phyloP scores from a whole-genome alignment of 2,888 invertebrate species.

The Cyaniris semiargus region DNA sequence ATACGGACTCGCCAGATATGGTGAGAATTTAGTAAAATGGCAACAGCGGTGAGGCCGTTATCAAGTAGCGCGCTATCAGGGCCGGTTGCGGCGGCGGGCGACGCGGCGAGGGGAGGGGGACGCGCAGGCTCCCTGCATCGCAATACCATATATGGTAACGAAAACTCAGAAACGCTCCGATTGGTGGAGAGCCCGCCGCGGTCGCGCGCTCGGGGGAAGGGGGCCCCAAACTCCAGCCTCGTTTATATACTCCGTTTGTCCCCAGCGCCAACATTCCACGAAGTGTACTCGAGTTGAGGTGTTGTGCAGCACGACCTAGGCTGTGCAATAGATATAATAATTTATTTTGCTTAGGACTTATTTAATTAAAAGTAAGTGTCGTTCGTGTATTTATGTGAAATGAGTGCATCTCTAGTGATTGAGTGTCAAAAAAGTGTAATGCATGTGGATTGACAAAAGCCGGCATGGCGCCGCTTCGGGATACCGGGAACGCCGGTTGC shows the following conservation, averaged over 20 bases:
- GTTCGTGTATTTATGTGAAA: conserved; percentile 35
- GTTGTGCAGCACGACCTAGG: conserved; percentile 75
- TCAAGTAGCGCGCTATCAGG: conserved; percentile 59
- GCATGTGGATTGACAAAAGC: conserved; percentile 67
- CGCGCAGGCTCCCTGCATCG: conserved; percentile 78
- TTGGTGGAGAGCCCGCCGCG: conserved; percentile 78
- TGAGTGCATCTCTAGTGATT: conserved; percentile 53
- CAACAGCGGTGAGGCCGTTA: conserved; percentile 56
- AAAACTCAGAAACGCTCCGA: conserved; percentile 65
- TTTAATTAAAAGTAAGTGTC: conserved; percentile 77
- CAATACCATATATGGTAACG: conserved; percentile 87
- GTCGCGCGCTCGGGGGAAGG: conserved; percentile 75
- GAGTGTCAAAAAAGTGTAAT: conserved; percentile 53
- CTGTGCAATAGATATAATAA: conserved; percentile 77
- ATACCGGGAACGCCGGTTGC: conserved; percentile 68
- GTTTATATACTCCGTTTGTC: conserved; percentile 79
- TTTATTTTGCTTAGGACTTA: conserved; percentile 79
- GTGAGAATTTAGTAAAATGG: not conserved
- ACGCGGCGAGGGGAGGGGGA: conserved; percentile 54
- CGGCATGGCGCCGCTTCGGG: conserved; percentile 54
- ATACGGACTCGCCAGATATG: conserved; percentile 4
- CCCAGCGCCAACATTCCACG: conserved; percentile 75
- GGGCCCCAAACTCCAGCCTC: conserved; percentile 77
- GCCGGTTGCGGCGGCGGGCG: conserved; percentile 49
- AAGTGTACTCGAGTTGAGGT: conserved; percentile 74